These are phyloP conservation scores for Amblyjoppa fuscipennis DNA, from an alignment of 2,888 invertebrate species.

Conservation along the genomic window DNA sequence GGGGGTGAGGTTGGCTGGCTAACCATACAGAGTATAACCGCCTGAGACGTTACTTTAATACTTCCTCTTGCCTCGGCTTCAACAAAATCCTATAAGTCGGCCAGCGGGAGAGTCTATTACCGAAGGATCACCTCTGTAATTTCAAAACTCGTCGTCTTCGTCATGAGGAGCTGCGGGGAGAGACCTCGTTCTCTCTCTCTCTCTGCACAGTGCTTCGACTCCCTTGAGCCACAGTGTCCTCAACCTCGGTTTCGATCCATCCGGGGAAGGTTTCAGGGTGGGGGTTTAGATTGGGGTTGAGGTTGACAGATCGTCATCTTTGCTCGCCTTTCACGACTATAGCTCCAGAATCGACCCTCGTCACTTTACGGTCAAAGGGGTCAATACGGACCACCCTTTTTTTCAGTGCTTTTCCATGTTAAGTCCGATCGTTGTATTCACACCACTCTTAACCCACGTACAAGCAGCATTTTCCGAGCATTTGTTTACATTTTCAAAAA, in stretches of 20 bases:
- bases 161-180: conserved; percentile 45
- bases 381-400: too few species aligned
- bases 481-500: too few species aligned
- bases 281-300: background rate
- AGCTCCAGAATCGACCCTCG: conserved; percentile 2
- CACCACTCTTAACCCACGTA: too few species aligned
- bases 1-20: conserved; percentile 1
- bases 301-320: background rate
- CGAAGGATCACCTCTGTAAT: conserved; percentile 80
- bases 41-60: conserved; percentile 59
- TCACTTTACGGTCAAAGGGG: background rate
- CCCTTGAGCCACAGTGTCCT: background rate
- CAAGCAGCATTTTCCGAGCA: too few species aligned
- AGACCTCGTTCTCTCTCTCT: conserved; percentile 56
- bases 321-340: background rate
- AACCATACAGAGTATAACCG: conserved; percentile 46
- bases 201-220: conserved; percentile 11
- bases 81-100: conserved; percentile 79
- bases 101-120: conserved; percentile 80
- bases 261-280: too few species aligned
- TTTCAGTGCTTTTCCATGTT: too few species aligned
- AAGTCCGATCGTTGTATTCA: too few species aligned
- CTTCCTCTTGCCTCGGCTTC: conserved; percentile 59
- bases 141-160: conserved; percentile 78
- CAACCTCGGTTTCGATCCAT: conserved; percentile 3